Conservation (phyloP, 2,113 vertebrate genomes). For the Pseudolaguvia tuberculata region DNA sequence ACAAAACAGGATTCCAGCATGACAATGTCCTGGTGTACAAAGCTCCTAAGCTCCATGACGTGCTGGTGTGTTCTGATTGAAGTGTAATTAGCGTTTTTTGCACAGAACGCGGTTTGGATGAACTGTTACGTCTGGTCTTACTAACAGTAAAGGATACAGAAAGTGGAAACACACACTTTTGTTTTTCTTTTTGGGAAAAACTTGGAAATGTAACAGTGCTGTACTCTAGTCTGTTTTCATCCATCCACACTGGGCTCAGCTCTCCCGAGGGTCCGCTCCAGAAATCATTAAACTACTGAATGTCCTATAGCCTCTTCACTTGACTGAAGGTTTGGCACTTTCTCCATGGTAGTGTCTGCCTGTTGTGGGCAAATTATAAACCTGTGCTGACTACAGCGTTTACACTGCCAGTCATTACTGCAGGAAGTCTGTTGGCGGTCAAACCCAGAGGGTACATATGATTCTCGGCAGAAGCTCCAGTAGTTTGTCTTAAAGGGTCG, state of each 20-base stretch:
- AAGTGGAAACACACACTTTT: neutral
- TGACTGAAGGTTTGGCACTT: slow-evolving; percentile 16
- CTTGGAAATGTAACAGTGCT: too few relatives aligned
- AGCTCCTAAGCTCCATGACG: too few relatives aligned
- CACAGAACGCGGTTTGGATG: too few relatives aligned
- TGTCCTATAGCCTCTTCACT: slow-evolving; percentile 6
- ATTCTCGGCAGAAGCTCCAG: neutral
- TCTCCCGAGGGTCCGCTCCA: neutral
- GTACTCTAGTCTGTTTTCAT: too few relatives aligned
- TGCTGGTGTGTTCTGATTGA: too few relatives aligned
- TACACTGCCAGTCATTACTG: slow-evolving; percentile 14
- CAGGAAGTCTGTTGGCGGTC: neutral
- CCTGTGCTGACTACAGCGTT: slow-evolving; percentile 7
- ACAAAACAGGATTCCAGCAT: too few relatives aligned
- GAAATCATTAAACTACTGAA: slow-evolving; percentile 17
- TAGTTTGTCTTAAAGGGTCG: neutral
- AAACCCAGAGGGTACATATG: slow-evolving; percentile 13
- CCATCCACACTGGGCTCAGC: neutral
- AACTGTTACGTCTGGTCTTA: too few relatives aligned
- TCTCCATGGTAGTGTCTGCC: slow-evolving; percentile 10
- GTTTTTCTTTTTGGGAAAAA: neutral
- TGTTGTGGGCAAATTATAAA: slow-evolving; percentile 26
- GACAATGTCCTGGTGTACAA: too few relatives aligned
- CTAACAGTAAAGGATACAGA: too few relatives aligned
- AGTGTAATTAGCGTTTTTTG: too few relatives aligned